Percentiles rank a stretch among this genome's conserved stretches.
Evolutionary conservation across 2,888 invertebrate species (phyloP).

Genomic region (Stramonita haemastoma): DNA sequence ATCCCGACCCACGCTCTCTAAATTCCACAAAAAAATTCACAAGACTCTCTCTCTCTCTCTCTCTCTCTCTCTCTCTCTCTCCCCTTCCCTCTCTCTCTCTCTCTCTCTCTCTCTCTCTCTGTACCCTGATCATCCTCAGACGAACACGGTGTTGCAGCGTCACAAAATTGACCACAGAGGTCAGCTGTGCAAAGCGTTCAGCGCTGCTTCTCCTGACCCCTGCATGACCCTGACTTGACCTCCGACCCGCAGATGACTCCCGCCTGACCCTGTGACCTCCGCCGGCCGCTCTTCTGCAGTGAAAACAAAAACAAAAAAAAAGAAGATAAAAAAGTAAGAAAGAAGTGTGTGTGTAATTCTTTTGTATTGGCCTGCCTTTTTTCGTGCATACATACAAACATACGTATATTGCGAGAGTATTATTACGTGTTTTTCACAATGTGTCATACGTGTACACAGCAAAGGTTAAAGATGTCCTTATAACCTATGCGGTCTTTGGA

Average conservation of each 20-base stretch:
- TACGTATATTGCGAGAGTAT: no score
- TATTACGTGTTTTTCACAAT: no score
- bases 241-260: background rate
- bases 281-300: background rate
- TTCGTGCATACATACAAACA: no score
- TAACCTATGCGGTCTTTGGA: no score
- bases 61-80: slow-evolving; percentile 4
- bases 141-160: background rate
- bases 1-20: no score
- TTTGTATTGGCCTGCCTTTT: no score
- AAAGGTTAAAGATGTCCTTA: no score
- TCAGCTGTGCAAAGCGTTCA: background rate
- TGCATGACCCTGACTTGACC: background rate
- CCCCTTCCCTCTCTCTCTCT: background rate
- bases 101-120: background rate
- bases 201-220: background rate
- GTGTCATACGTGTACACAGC: no score
- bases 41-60: background rate
- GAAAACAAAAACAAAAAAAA: background rate
- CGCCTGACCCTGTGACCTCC: background rate
- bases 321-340: no score
- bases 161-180: background rate
- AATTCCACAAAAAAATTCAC: no score
- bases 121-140: background rate
- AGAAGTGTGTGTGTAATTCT: no score